Base-by-base conservation (phyloP, 92 coral and sea anemone species). In the Heteractis magnifica region DNA sequence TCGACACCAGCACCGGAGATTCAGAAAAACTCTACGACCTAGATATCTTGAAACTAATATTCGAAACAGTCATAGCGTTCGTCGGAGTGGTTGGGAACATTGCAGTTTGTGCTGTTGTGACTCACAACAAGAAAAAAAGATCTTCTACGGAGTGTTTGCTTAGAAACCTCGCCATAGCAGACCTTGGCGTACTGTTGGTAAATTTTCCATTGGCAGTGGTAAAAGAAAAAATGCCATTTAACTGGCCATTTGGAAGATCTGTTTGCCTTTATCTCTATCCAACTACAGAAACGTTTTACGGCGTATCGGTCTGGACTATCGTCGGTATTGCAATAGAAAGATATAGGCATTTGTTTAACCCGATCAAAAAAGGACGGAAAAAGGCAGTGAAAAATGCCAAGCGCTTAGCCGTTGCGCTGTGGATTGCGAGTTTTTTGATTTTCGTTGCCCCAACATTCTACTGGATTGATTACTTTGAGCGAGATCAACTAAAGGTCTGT, bases 321-420 rank as follows among this genome's bases (percentile, higher is more conserved):
- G 92, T 89, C n/a, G 89, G 70, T 0, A 89, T 89, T 23, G 78
- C 92, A 6, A 85, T 89, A 44, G 88, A 89, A 59, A 84, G 92
- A 41, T 89, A 89, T 44, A 80, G 89, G 6, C 84, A 82, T 81
- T 74, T 89, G 26, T 86, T 86, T 55, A 56, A 77, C 71, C 79
- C 71, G 1, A 14, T 75, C 2, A 72, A 49, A 21, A 59, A 51
- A 48, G 72, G 70, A 55, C 26, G 86, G 8, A 11, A 7, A 2
- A 14, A 7, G 10, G 77, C 53, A 4, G 8, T 72, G 5, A 72
- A 56, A 79, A 10, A n/a, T 49, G 73, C 76, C 6, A 75, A 72
- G 26, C 64, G 79, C 23, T 8, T 72, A 8, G 58, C 21, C 11
- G 3, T 74, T 52, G 16, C 15, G 4, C 12, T 73, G 6, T 82